Conservation (phyloP, 2,888 invertebrate genomes). For the Drosophila monieri region DNA sequence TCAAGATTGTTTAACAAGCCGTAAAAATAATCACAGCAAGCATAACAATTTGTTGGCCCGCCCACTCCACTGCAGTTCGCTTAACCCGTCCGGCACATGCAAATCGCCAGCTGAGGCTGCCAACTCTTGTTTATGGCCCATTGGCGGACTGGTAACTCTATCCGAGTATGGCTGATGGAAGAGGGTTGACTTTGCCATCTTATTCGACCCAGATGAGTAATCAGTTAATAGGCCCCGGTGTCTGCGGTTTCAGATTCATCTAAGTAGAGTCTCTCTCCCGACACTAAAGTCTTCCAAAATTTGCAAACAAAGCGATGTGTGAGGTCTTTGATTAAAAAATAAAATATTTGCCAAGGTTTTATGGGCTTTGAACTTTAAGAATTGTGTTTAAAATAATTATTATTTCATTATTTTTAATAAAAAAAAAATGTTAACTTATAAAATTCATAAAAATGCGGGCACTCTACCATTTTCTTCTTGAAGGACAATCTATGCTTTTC, state of each 20-base stretch:
- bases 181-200: conserved; percentile 20
- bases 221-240: conserved; percentile 5
- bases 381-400: not conserved
- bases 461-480: too few relatives aligned
- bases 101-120: conserved; percentile 40
- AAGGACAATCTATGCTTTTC: too few relatives aligned
- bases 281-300: conserved; percentile 9
- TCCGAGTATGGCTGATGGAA: conserved; percentile 7
- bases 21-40: conserved; percentile 48
- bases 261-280: not conserved
- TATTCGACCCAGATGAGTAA: conserved; percentile 53
- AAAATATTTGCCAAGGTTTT: not conserved
- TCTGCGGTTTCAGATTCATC: conserved; percentile 1
- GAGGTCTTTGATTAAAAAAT: conserved; percentile 13
- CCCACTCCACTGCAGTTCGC: conserved; percentile 45
- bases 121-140: conserved; percentile 38
- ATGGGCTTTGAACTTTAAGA: not conserved
- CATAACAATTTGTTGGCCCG: conserved; percentile 57
- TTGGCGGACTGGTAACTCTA: conserved; percentile 47
- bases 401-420: too few relatives aligned
- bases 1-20: conserved; percentile 53
- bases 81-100: conserved; percentile 12
- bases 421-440: too few relatives aligned
- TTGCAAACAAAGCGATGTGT: conserved; percentile 24
- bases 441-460: too few relatives aligned